A percentile compares a stretch with the other conserved stretches of the same genome.
phyloP scores from a whole-genome alignment of 2,888 invertebrate genomes.

The Nemoura dubitans region DNA sequence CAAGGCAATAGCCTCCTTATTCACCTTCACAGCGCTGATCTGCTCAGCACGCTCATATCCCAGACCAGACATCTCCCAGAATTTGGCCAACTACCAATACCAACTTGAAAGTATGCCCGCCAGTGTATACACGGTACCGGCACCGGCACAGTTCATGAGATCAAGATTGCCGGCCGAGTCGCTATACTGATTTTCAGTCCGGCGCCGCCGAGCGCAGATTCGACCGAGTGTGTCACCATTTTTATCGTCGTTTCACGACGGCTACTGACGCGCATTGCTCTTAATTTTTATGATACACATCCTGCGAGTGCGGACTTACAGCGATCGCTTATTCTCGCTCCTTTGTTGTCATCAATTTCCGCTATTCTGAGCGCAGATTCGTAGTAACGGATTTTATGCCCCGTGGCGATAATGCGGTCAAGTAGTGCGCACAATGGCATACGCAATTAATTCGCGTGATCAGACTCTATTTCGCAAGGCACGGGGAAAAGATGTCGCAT shows the following conservation, averaged over 20 bases:
- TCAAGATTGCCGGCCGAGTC: not conserved
- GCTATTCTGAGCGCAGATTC: not conserved
- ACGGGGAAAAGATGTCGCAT: not conserved
- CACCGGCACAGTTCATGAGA: not conserved
- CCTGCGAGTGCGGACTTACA: not conserved
- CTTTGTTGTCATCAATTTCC: not conserved
- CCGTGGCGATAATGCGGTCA: not conserved
- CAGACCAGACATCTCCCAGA: conserved; percentile 3
- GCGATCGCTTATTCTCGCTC: not conserved
- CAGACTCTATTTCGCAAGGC: not conserved
- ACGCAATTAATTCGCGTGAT: not conserved
- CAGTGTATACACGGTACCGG: not conserved
- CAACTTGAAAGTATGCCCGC: conserved; percentile 26
- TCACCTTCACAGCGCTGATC: conserved; percentile 8
- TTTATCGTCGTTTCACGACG: not conserved
- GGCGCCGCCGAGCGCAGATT: not conserved
- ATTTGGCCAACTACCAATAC: conserved; percentile 18
- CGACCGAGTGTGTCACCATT: not conserved
- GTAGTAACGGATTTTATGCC: not conserved
- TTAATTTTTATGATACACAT: conserved; percentile 12
- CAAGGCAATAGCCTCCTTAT: conserved; percentile 28
- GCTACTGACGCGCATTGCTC: not conserved
- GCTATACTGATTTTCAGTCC: not conserved
- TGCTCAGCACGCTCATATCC: conserved; percentile 4
- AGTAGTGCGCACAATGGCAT: not conserved